Evolutionary conservation across 2,797 vertebrate genomes (phyloP), one percentile per base, ranked within the genome.

Genomic region (Tenualosa thibaudeaui): DNA sequence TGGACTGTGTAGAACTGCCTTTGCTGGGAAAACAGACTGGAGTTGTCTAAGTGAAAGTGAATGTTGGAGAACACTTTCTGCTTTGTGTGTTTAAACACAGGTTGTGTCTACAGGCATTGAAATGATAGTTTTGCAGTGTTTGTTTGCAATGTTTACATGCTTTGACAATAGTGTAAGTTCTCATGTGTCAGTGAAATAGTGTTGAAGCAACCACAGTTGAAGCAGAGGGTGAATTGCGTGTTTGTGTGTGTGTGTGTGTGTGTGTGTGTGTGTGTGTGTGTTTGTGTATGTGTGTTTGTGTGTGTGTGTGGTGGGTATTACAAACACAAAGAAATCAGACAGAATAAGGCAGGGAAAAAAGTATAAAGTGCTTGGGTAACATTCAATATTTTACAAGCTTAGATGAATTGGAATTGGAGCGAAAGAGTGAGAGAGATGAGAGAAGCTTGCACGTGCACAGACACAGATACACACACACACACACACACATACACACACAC

Each of bases 381-480:
- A 60, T 8, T n/a, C 58, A 60, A n/a, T 60, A 24, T 19, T 22
- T 22, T 58, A 60, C 0, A 60, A 60, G 22, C 19, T 60, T 24
- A 60, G 58, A n/a, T 60, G 22, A 60, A 60, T 60, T 60, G 58
- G 58, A 60, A 60, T n/a, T 17, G 15, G 24, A 62, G 81, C 46
- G 58, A 82, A 15, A 12, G 43, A 50, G 53, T 26, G 19, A 58
- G 53, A 56, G 53, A 43, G 22, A n/a, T 82, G 81, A 85, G 53
- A 60, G 84, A 82, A 83, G 71, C 50, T 1, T 51, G 50, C 50
- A 12, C 88, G 50, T 17, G 8, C 54, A 56, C 54, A 56, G 17
- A 56, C 54, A 56, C 54, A 56, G 17, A 22, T 17, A 19, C 54
- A 56, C 54, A 56, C 54, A 22, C 19, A 19, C 15, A 56, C 3